These are phyloP conservation scores for Mesocentrotus franciscanus DNA, from an alignment of 53 echinoderm and acorn worm genomes.

Conservation along the genomic window DNA sequence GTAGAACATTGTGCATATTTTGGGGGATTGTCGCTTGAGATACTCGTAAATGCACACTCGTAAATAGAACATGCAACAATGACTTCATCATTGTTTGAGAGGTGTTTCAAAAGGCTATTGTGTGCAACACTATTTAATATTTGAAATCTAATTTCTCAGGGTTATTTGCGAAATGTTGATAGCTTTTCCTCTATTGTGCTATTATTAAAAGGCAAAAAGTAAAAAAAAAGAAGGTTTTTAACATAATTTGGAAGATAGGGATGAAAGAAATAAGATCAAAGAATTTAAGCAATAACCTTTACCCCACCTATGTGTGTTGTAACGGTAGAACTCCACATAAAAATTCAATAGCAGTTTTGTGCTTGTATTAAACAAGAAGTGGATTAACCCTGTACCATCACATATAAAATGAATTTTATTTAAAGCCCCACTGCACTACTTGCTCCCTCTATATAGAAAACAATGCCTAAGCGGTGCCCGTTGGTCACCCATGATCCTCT, in stretches of 20 bases:
- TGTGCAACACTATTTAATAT: constrained; percentile 16
- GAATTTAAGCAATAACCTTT: not conserved
- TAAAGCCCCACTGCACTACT: too few species aligned
- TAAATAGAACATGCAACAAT: not conserved
- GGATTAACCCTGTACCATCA: too few species aligned
- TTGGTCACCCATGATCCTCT: too few species aligned
- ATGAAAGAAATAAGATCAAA: not conserved
- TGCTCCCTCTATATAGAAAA: too few species aligned
- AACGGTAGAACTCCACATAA: too few species aligned
- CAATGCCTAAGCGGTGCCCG: too few species aligned
- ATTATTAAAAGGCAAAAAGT: not conserved
- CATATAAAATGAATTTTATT: too few species aligned
- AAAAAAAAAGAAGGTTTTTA: not conserved
- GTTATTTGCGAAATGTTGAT: not conserved
- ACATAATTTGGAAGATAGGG: not conserved
- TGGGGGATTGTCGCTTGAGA: not conserved
- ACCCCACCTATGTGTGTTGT: not conserved
- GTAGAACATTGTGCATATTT: constrained; percentile 12
- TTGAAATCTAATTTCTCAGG: not conserved
- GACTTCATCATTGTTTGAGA: not conserved
- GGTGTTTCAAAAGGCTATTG: not conserved
- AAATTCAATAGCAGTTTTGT: too few species aligned
- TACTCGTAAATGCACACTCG: not conserved
- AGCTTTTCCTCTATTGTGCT: not conserved
- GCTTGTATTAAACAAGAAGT: too few species aligned